Base-by-base conservation (phyloP, 2,113 vertebrate genomes). In the Sebastes schlegelii region DNA sequence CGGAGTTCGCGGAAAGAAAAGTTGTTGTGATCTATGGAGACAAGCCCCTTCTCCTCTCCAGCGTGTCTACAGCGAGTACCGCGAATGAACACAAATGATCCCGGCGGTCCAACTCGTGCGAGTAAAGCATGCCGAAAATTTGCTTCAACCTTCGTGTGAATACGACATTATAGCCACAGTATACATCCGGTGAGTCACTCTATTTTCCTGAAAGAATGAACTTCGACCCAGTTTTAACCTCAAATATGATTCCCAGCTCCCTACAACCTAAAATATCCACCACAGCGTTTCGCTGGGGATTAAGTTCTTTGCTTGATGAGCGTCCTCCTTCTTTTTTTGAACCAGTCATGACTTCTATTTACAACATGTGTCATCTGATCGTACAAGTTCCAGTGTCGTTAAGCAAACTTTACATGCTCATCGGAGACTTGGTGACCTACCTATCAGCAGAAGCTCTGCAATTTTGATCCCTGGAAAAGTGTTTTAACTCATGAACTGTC, bases 401-500 rank as follows among this genome's bases (percentile, higher is more conserved):
- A 67, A 64, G 54, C 62, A 73, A 76, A 71, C 54, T 79, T 63
- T 48, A 63, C 54, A 67, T 34, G n/a, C 17, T 61, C 63, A 69
- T 73, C 54, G 26, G 73, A 66, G 71, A 83, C 54, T 77, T 54
- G 40, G 48, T 80, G 82, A 77, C 77, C 73, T 14, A 79, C 71
- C 84, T 86, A 26, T 82, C 64, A 16, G 23, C 54, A 45, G 77
- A 63, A 43, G 13, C 45, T 57, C 49, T 51, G 57, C 63, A 74
- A 55, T 14, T 79, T 49, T 80, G 55, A 72, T 77, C 51, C 51
- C 40, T 34, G n/a, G 57, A 49, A 57, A 62, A 82, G 55, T 85
- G 23, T 77, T 82, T 80, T 46, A 78, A 85, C 71, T 80, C 9
- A 19, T 83, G 60, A 74, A 45, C 64, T 80, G 70, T 76, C 74